phyloP scores from a whole-genome alignment of 2,113 vertebrate species.

The Condylura cristata region DNA sequence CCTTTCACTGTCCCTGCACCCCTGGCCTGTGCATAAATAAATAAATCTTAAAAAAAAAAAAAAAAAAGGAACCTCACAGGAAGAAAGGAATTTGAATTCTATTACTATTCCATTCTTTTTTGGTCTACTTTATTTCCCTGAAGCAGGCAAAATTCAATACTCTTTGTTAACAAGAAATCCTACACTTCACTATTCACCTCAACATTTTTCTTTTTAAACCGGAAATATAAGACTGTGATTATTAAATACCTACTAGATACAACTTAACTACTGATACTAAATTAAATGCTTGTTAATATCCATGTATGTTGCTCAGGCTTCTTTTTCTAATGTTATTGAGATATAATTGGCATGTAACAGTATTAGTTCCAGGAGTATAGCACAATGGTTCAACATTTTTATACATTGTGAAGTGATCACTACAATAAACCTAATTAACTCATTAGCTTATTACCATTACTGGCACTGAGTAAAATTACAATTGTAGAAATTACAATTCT shows the following conservation, averaged over 20 bases:
- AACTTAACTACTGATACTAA: not conserved
- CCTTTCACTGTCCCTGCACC: too few species aligned
- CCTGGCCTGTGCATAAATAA: too few species aligned
- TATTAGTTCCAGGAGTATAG: too few species aligned
- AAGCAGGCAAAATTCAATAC: not conserved
- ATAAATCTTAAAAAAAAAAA: too few species aligned
- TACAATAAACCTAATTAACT: not conserved
- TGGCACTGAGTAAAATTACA: too few species aligned
- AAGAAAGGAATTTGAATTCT: not conserved
- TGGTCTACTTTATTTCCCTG: not conserved
- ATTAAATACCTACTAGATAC: not conserved
- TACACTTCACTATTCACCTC: not conserved
- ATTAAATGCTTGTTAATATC: not conserved
- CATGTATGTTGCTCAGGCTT: not conserved
- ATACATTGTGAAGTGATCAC: too few species aligned
- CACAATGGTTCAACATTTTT: not conserved
- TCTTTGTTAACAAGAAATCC: conserved; percentile 2
- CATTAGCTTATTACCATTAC: too few species aligned
- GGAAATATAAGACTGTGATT: not conserved
- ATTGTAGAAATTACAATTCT: not conserved
- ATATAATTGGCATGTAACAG: not conserved
- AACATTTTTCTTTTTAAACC: not conserved
- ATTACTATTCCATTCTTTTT: not conserved
- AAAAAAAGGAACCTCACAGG: not conserved
- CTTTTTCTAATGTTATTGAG: not conserved